Evolutionary conservation across 64 coral and sea anemone genomes (phyloP), one percentile per base, ranked within the genome.

Genomic region (Porites australiensis): DNA sequence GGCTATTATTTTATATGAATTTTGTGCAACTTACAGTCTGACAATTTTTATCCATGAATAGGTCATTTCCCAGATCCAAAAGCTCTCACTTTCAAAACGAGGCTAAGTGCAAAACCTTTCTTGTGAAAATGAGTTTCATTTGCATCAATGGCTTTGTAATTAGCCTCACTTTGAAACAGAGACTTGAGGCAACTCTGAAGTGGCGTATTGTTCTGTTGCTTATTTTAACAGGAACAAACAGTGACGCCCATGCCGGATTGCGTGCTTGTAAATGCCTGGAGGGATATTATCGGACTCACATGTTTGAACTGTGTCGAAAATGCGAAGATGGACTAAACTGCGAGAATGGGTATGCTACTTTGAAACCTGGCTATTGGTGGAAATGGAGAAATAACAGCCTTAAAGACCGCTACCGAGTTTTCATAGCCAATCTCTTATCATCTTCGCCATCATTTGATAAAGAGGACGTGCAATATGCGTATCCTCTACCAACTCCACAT

Each of bases 291-390:
- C 63, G 82, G 20, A 86, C 82, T 3, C 19, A 86, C 50, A 68
- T 57, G 37, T 86, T 86, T 46, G 58, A 63, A 3, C 18, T 11
- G 50, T 86, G 82, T 45, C 63, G 6, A 18, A 22, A 57, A 50
- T 86, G 82, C n/a, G n/a, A 11, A 86, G 9, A 46, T 2, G 82
- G 82, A 67, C 55, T 50, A 12, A 12, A 67, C 48, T 86, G 82
- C 62, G 19, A 46, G n/a, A 37, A 86, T 46, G 82, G 70, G 8
- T 47, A 43, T 14, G 37, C 62, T 4, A 19, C 19, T 8, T 63
- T 86, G 9, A 86, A 86, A 69, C 4, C 58, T 14, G 82, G 82
- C 4, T 68, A 46, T 23, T 86, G 55, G 55, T 86, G 82, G 82
- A 13, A 47, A 44, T 86, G 82, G 82, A 64, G 62, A 48, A 63